phyloP scores from a whole-genome alignment of 2,113 vertebrate species.

The Octodon degus region DNA sequence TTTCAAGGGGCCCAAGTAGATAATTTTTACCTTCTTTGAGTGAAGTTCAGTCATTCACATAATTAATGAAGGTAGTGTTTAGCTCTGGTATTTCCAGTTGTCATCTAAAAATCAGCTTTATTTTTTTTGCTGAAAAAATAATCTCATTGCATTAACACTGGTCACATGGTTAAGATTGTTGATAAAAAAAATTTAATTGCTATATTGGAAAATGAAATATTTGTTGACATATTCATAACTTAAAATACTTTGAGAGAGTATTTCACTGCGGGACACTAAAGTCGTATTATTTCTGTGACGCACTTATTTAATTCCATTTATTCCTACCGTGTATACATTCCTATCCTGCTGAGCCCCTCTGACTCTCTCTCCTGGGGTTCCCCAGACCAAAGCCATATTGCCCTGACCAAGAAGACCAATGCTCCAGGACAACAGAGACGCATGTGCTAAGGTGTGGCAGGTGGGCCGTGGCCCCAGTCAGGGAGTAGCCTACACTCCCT shows the following conservation, averaged over 20 bases:
- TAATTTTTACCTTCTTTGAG: neutral
- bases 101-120: neutral
- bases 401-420: neutral
- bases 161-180: constrained; percentile 34
- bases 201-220: neutral
- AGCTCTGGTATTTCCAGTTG: neutral
- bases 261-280: neutral
- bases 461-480: neutral
- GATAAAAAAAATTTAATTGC: constrained; percentile 53
- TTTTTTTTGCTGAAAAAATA: constrained; percentile 4
- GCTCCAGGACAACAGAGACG: neutral
- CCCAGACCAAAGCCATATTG: neutral
- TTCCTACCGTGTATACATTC: neutral
- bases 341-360: neutral
- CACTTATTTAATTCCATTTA: neutral
- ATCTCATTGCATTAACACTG: neutral
- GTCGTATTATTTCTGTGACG: neutral
- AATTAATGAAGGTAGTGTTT: neutral
- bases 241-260: neutral
- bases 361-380: neutral
- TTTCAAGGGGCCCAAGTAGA: neutral
- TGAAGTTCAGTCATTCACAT: neutral
- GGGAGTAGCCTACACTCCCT: neutral
- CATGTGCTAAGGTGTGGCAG: neutral
- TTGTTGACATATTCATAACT: constrained; percentile 48